These are phyloP conservation scores for Damaliscus lunatus DNA, from an alignment of 2,113 vertebrate genomes.

Conservation along the genomic window DNA sequence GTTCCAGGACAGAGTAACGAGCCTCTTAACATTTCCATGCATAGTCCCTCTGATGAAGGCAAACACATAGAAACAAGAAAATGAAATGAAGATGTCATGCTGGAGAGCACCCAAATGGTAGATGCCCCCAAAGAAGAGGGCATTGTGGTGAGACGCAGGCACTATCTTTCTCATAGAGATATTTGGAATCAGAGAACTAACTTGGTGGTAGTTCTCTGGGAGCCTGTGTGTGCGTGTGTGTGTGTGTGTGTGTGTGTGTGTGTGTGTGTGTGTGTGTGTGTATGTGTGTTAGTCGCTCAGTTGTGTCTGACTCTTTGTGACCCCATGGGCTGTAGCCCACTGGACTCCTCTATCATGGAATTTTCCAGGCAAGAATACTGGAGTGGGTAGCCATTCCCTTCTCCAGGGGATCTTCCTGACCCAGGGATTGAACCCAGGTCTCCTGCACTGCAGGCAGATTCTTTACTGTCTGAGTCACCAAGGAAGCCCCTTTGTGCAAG, in stretches of 20 bases:
- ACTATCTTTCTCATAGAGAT: neutral
- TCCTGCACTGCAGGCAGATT: neutral
- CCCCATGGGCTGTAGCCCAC: neutral
- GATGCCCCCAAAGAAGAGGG: neutral
- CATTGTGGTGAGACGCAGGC: neutral
- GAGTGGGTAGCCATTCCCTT: neutral
- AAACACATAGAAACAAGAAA: neutral
- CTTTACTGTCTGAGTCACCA: neutral
- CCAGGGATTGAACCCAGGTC: neutral
- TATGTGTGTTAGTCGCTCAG: neutral
- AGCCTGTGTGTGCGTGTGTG: neutral
- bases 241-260: neutral
- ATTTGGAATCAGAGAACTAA: neutral
- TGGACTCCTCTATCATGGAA: neutral
- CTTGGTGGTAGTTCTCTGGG: neutral
- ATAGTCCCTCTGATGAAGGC: neutral
- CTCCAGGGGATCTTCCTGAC: neutral
- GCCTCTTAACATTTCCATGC: neutral
- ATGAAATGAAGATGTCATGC: neutral
- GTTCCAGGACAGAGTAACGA: neutral
- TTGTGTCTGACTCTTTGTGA: neutral
- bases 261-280: neutral
- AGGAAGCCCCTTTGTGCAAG: rapidly evolving
- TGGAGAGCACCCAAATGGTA: neutral
- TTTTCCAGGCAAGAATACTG: neutral